Evolutionary conservation across 2,888 invertebrate genomes (phyloP), one percentile per base, ranked within the genome.

Genomic region (Mythimna ferrago): DNA sequence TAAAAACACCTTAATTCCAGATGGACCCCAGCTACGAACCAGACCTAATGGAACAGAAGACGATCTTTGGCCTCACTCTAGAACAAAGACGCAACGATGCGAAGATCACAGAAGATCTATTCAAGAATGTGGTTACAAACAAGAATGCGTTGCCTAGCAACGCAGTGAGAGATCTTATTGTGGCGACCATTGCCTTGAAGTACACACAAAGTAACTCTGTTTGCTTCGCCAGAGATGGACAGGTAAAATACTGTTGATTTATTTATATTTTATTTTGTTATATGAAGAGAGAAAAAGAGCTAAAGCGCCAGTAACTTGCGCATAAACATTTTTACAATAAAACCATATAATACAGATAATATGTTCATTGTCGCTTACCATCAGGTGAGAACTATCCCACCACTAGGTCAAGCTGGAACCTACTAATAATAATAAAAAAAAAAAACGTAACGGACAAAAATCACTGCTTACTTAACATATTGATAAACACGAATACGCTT

Each of bases 161-260:
- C 16, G 99, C 99, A 0, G 90, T 99, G 6, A 97, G 99, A 70
- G 99, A 99, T 93, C 96, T 99, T 38, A 98, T 99, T 61, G 99
- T 99, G 2, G 99, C 99, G 1, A 99, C 99, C 0, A 99, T 99
- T 76, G 98, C 99, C 0, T 96, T 99, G 32, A 99, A 99, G 92
- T 99, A 99, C 91, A 99, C 99, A 0, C 99, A 99, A 94, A 99
- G 99, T 87, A 99, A 99, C 94, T 99, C 99, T 0, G 99, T 99
- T 0, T 99, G 99, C 92, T 99, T 98, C 89, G 99, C 99, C 0
- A 98, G 98, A 87, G 98, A 99, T 93, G 99, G 99, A 6, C 98
- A 98, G 97, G 98, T 98, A 75, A 74, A 62, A 11, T 44, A 61
- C 21, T 38, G 21, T 14, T 62, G 51, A 32, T 67, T 54, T 21